Conservation (phyloP, 2,797 vertebrate genomes). For the Gymnodraco acuticeps region DNA sequence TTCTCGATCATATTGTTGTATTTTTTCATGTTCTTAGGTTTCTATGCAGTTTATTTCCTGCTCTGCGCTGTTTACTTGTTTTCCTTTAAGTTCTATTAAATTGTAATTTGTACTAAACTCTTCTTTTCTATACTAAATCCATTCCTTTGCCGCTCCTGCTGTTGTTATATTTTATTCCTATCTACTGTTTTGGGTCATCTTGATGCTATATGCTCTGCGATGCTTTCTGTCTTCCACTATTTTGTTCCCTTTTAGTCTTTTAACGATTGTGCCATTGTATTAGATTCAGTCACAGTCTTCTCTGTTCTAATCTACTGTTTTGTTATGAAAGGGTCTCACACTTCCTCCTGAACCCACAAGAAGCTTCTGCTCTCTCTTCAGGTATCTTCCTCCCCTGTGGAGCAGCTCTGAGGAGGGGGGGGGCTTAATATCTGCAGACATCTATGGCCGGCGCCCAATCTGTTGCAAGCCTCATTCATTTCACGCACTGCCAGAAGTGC, state of each 20-base stretch:
- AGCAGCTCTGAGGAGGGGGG: slow-evolving; percentile 56
- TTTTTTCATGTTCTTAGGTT: too few relatives aligned
- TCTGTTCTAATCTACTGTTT: slow-evolving; percentile 9
- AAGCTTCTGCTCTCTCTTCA: slow-evolving; percentile 40
- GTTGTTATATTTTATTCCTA: too few relatives aligned
- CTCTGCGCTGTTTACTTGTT: too few relatives aligned
- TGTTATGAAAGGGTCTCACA: slow-evolving; percentile 10
- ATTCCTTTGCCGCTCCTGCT: too few relatives aligned
- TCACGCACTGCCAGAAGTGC: slow-evolving; percentile 86
- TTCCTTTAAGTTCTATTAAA: too few relatives aligned
- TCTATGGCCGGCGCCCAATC: slow-evolving; percentile 81
- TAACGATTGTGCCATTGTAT: slow-evolving; percentile 21
- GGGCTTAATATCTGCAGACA: slow-evolving; percentile 82
- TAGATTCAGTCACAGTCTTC: slow-evolving; percentile 38
- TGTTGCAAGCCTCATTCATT: slow-evolving; percentile 80
- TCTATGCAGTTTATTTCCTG: too few relatives aligned
- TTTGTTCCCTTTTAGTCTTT: slow-evolving; percentile 1
- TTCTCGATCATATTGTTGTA: too few relatives aligned
- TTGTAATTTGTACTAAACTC: too few relatives aligned
- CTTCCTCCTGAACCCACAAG: slow-evolving; percentile 32
- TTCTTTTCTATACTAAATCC: too few relatives aligned
- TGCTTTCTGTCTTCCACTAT: neutral
- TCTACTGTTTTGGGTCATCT: neutral
- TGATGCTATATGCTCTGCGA: neutral
- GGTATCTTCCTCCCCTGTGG: slow-evolving; percentile 35